Percentiles rank a stretch among this genome's conserved stretches.
phyloP scores from a whole-genome alignment of 2,113 vertebrate species.

The Ceratotherium simum region DNA sequence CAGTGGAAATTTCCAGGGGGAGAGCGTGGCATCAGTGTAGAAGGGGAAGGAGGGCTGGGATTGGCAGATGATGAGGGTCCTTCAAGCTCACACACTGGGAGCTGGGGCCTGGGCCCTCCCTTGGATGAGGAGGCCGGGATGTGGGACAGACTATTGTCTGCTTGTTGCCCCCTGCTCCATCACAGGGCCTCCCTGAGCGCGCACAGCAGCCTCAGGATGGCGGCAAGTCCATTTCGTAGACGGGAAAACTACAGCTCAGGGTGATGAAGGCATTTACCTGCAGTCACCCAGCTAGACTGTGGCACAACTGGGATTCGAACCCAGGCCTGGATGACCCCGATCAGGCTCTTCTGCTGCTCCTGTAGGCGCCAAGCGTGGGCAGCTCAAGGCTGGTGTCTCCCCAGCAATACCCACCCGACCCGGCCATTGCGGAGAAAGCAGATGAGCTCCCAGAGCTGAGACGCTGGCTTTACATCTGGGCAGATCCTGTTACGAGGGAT shows the following conservation, averaged over 20 bases:
- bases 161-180: rapidly evolving
- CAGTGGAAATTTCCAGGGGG: neutral
- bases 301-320: neutral
- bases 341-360: neutral
- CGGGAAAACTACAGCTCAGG: neutral
- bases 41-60: neutral
- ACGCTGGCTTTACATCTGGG: too few species aligned
- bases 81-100: neutral
- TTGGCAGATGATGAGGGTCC: neutral
- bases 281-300: neutral
- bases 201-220: neutral
- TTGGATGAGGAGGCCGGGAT: neutral
- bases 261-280: neutral
- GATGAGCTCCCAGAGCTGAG: neutral
- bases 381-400: neutral
- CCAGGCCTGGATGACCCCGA: neutral
- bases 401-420: neutral
- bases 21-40: neutral
- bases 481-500: neutral
- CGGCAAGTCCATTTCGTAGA: neutral
- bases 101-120: neutral
- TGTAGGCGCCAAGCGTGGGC: rapidly evolving
- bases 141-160: too few species aligned
- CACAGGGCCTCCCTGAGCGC: neutral
- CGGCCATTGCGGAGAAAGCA: neutral